These are phyloP conservation scores for Dolichopus griseipennis DNA, from an alignment of 2,888 invertebrate genomes.

Conservation along the genomic window DNA sequence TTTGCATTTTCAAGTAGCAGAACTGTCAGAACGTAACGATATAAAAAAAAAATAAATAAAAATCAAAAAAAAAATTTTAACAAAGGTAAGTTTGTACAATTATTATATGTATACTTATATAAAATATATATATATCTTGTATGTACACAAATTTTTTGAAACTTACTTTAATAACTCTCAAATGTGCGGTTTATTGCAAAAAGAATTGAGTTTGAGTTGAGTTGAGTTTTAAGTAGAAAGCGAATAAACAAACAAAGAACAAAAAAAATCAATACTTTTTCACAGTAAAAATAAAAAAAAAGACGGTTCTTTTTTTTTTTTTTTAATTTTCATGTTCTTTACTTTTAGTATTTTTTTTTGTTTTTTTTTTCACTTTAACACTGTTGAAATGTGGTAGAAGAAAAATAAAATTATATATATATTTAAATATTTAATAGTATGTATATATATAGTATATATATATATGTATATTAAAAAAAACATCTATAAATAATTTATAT, in stretches of 20 bases:
- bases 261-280: background rate
- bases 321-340: background rate
- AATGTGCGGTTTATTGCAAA: conserved; percentile 3
- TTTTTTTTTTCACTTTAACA: background rate
- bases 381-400: background rate
- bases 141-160: background rate
- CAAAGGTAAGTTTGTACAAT: too few species aligned
- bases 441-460: too few species aligned
- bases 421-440: background rate
- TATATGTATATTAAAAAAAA: too few species aligned
- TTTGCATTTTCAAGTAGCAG: too few species aligned
- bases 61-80: too few species aligned
- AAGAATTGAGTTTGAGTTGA: background rate
- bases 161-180: conserved; percentile 2
- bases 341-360: background rate
- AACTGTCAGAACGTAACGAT: too few species aligned
- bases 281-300: too few species aligned
- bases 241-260: background rate
- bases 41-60: too few species aligned
- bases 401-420: background rate
- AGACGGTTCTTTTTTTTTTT: too few species aligned
- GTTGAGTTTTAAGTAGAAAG: background rate
- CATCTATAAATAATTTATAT: too few species aligned
- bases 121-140: too few species aligned
- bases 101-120: too few species aligned